These are phyloP conservation scores for Coracias cyanogaster DNA, from an alignment of 2,797 vertebrate species.

Conservation along the genomic window DNA sequence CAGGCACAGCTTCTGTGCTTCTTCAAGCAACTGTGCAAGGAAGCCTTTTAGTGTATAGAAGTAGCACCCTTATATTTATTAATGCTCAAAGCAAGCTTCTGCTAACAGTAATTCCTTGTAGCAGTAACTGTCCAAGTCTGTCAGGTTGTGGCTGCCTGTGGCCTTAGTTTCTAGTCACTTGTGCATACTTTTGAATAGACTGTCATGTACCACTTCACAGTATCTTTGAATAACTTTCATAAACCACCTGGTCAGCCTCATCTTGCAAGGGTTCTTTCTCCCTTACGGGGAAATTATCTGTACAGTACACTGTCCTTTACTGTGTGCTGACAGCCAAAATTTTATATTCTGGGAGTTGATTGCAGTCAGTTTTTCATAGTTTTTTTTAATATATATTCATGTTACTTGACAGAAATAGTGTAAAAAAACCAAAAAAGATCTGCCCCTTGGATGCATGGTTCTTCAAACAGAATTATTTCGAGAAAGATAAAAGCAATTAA, in stretches of 20 bases:
- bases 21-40: not conserved
- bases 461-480: not conserved
- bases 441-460: rapidly evolving
- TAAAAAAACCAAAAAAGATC: not conserved
- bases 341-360: not conserved
- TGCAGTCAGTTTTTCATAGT: rapidly evolving
- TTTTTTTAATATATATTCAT: not conserved
- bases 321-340: not conserved
- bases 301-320: not conserved
- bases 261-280: not conserved
- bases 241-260: not conserved
- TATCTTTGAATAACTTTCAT: not conserved
- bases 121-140: not conserved
- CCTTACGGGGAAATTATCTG: not conserved
- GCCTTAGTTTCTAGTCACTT: not conserved
- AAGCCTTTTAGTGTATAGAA: not conserved
- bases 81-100: not conserved
- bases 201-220: not conserved
- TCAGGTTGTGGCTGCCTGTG: not conserved
- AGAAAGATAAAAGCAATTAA: not conserved
- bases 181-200: not conserved
- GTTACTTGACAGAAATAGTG: not conserved
- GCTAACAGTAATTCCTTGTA: not conserved
- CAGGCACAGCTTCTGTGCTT: not conserved
- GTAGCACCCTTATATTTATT: not conserved